Evolutionary conservation across 23 tunicate species (phyloP), one percentile per base, ranked within the genome.

Genomic region (Halocynthia aurantium): DNA sequence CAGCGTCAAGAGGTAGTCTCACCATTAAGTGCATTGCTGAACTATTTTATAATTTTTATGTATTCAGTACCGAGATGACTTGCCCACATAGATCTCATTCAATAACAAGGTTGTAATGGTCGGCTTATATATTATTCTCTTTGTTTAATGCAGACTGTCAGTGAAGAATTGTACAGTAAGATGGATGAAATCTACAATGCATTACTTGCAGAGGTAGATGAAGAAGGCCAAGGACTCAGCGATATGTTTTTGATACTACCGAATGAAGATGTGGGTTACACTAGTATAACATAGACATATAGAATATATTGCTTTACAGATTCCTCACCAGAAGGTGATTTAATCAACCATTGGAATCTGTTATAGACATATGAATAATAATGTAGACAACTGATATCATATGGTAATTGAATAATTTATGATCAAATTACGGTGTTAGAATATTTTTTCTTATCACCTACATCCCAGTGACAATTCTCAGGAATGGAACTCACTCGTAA

Each of bases 211-310:
- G 98, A 92, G 69, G 73, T 82, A 18, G 98, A 92, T 82, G 98
- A 92, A 0, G 84, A 78, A 21, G 92, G 88, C 11, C 86, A 90
- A 22, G 92, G 90, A 22, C 64, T 92, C 19, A 85, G 92, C 8
- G 93, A 92, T 51, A 69, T 92, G 85, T 92, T 92, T 62, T 86
- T 92, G 98, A 80, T 87, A 6, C 55, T 86, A 62, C 98, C 98
- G 6, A 92, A 92, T 71, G 51, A 52, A 75, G 10, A 74, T 62
- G 78, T 74, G 19, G 50, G 76, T 71, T 15, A 68, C 20, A 2
- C 19, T 31, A 0, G 44, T 31, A 31, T 31, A 31, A 31, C 44
- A 31, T 31, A 31, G 44, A 31, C 44, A 31, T 31, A 31, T 31
- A 31, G 44, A 31, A 31, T 31, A 31, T 31, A 31, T 31, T 31